Evolutionary conservation across 2,113 vertebrate species (phyloP).

Genomic region (Penelope pileata): DNA sequence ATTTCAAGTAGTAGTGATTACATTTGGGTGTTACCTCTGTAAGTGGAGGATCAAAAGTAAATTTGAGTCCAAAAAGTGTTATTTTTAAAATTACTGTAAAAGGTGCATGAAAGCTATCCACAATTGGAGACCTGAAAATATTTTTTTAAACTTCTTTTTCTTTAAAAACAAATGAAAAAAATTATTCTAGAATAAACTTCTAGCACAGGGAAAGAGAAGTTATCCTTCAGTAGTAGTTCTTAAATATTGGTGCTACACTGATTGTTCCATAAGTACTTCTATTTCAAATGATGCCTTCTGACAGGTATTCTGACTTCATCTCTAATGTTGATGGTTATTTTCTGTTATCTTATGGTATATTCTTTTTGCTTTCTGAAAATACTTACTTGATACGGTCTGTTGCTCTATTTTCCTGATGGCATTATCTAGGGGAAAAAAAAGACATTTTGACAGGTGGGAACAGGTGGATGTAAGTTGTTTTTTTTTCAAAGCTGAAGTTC

Average conservation of each 20-base stretch:
- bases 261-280: not conserved
- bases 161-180: not conserved
- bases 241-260: not conserved
- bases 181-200: not conserved
- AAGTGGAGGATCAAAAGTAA: not conserved
- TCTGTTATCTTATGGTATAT: not conserved
- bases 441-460: not conserved
- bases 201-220: accelerated
- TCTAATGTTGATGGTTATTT: not conserved
- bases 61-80: not conserved
- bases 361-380: not conserved
- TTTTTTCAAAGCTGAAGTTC: not conserved
- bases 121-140: not conserved
- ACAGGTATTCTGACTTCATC: not conserved
- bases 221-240: not conserved
- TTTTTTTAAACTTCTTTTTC: not conserved
- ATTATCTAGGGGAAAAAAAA: not conserved
- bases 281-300: not conserved
- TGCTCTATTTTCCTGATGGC: not conserved
- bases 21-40: not conserved
- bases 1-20: not conserved
- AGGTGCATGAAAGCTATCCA: not conserved
- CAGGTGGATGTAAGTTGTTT: not conserved
- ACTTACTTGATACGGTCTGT: not conserved
- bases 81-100: not conserved